Percentiles rank a stretch among this genome's conserved stretches.
Evolutionary conservation across 2,797 vertebrate genomes (phyloP).

Genomic region (Staurois parvus): DNA sequence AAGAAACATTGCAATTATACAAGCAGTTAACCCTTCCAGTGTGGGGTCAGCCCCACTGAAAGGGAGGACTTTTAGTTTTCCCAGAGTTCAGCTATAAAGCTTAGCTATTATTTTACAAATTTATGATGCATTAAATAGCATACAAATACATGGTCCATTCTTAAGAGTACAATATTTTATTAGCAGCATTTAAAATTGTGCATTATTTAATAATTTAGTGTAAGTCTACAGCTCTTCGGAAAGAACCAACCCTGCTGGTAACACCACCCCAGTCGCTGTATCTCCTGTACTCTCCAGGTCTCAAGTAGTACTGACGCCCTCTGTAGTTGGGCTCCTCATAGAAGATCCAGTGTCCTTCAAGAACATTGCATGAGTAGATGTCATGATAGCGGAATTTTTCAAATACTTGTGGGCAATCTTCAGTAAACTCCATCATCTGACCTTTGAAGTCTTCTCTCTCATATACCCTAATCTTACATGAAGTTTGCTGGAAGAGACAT

Average conservation of each 20-base stretch:
- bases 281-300: constrained; percentile 60
- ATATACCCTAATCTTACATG: constrained; percentile 64
- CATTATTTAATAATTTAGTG: constrained; percentile 12
- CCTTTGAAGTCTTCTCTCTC: constrained; percentile 67
- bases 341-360: constrained; percentile 67
- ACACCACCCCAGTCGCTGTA: constrained; percentile 60
- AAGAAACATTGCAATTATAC: no score
- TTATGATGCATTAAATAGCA: not conserved
- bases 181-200: not conserved
- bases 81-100: no score
- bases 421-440: constrained; percentile 65
- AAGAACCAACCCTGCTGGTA: constrained; percentile 64
- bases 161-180: not conserved
- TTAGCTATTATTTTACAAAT: not conserved
- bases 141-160: not conserved
- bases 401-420: constrained; percentile 66
- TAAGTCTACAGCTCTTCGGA: constrained; percentile 62
- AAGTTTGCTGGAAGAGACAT: constrained; percentile 15
- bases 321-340: constrained; percentile 65
- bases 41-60: no score
- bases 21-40: no score
- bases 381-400: constrained; percentile 65
- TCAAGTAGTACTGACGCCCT: constrained; percentile 65
- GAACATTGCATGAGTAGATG: constrained; percentile 64
- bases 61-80: no score